Percentiles rank a stretch among this genome's conserved stretches.
Conservation (phyloP, 2,888 invertebrate species). For the Euphydryas editha region DNA sequence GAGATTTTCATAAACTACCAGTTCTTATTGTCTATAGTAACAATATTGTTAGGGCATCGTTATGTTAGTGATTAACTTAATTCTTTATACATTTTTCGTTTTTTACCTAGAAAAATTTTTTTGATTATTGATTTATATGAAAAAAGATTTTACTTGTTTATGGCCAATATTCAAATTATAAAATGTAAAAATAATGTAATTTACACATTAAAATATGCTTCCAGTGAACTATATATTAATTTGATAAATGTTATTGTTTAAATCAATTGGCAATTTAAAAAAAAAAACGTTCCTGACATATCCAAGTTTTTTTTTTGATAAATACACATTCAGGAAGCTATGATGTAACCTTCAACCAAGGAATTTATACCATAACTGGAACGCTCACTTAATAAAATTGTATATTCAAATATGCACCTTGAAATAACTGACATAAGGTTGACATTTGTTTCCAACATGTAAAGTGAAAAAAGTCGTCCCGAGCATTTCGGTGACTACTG, state of each 20-base stretch:
- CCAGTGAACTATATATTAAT: conserved; percentile 17
- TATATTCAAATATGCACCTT: too few species aligned
- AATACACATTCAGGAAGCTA: background rate
- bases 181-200: background rate
- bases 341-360: background rate
- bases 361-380: too few species aligned
- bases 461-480: too few species aligned
- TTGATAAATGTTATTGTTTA: background rate
- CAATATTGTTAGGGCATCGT: conserved; percentile 23
- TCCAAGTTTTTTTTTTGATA: background rate
- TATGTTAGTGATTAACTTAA: conserved; percentile 20
- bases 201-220: conserved; percentile 18
- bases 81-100: conserved; percentile 4
- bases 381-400: too few species aligned
- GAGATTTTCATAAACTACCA: conserved; percentile 34
- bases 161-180: background rate
- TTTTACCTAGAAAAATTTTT: conserved; percentile 2
- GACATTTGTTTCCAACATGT: too few species aligned
- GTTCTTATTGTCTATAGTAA: conserved; percentile 19
- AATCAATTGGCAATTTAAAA: conserved; percentile 26
- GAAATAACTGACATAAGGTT: too few species aligned
- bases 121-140: conserved; percentile 5
- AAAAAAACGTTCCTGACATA: conserved; percentile 10
- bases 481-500: too few species aligned
- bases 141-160: background rate